These are phyloP conservation scores for Mus pahari DNA, from an alignment of 2,113 vertebrate genomes.

Conservation along the genomic window DNA sequence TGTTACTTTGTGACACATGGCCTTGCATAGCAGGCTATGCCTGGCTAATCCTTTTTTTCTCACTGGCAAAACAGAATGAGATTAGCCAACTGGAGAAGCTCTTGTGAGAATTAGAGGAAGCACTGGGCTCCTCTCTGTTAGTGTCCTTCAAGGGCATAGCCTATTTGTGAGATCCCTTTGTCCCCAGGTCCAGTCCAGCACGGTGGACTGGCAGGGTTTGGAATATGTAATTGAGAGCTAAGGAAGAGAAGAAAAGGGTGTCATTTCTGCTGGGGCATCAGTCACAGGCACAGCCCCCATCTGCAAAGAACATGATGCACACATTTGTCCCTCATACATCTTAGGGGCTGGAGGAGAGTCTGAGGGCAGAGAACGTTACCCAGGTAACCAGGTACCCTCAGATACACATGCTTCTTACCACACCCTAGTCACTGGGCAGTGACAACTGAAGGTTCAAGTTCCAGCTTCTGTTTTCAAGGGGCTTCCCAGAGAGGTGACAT, in stretches of 20 bases:
- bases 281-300: not conserved
- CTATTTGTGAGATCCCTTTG: not conserved
- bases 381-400: accelerated
- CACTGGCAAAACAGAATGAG: constrained; percentile 16
- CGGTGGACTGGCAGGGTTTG: not conserved
- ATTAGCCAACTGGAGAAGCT: not conserved
- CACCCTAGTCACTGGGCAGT: not conserved
- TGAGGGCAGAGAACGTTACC: too few species aligned
- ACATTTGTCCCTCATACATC: not conserved
- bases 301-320: accelerated
- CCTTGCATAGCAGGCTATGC: constrained; percentile 20
- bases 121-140: not conserved
- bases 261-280: not conserved
- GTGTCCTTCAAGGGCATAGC: not conserved
- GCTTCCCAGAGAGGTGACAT: not conserved
- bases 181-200: not conserved
- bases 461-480: not conserved
- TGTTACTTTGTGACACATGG: not conserved
- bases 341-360: not conserved
- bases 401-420: not conserved
- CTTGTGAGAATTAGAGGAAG: not conserved
- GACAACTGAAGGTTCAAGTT: not conserved
- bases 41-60: constrained; percentile 62
- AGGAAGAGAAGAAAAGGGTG: not conserved
- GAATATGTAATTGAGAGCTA: not conserved